Evolutionary conservation across 1,140 invertebrate species (phyloP).

Genomic region (Semibalanus balanoides): DNA sequence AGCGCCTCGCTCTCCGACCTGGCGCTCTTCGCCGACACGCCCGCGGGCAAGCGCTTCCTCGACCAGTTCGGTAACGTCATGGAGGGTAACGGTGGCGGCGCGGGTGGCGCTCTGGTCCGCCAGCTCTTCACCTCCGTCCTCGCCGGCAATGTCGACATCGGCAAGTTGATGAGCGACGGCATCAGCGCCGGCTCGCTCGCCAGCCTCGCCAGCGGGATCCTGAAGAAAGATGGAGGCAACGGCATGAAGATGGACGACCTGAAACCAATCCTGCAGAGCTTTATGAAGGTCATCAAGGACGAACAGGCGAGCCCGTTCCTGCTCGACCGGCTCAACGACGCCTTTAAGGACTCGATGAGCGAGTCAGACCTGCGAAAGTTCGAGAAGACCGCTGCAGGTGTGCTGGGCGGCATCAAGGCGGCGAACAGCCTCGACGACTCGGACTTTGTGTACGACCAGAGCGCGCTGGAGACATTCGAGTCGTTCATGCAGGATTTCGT

Average conservation of each 20-base stretch:
- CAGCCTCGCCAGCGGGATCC: neutral
- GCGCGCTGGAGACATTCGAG: neutral
- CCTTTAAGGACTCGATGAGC: neutral
- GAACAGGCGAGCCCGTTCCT: constrained; percentile 4
- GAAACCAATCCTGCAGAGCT: neutral
- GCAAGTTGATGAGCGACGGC: neutral
- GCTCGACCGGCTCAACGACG: neutral
- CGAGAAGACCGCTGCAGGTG: neutral
- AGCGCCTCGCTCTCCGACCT: neutral
- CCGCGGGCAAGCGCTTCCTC: neutral
- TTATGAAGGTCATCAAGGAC: neutral
- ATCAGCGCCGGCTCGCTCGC: neutral
- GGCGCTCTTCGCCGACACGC: neutral
- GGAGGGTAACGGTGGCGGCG: neutral
- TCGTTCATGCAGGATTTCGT: neutral
- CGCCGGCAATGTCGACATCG: neutral
- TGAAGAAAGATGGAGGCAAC: neutral
- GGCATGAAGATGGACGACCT: neutral
- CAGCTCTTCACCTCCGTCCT: neutral
- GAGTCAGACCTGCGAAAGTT: neutral
- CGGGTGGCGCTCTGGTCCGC: neutral
- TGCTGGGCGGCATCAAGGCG: neutral
- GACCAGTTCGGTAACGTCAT: neutral
- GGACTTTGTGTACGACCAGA: constrained; percentile 2
- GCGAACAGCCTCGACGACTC: neutral